These are phyloP conservation scores for Montipora foliosa DNA, from an alignment of 64 coral and sea anemone genomes.

Conservation along the genomic window DNA sequence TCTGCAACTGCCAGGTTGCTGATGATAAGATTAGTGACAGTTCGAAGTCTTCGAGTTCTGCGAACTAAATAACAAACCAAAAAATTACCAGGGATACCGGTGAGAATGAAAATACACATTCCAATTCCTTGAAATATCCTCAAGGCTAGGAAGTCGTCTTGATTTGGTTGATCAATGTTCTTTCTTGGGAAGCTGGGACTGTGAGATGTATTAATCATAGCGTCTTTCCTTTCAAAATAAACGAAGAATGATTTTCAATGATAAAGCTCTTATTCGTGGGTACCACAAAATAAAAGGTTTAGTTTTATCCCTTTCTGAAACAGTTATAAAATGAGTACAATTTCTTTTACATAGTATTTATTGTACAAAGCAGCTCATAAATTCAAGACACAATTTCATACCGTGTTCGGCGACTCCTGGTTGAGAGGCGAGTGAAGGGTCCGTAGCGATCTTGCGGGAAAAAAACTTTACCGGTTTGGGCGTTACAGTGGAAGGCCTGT, in stretches of 20 bases:
- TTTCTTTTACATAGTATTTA: no score
- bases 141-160: slow-evolving; percentile 13
- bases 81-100: slow-evolving; percentile 83
- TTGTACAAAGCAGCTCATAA: background rate
- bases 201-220: background rate
- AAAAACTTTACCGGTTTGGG: background rate
- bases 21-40: slow-evolving; percentile 87
- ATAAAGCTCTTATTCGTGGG: background rate
- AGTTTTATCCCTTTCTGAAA: no score
- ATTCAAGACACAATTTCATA: background rate
- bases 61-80: slow-evolving; percentile 86
- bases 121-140: slow-evolving; percentile 67
- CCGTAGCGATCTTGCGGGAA: no score
- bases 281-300: background rate
- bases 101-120: slow-evolving; percentile 75
- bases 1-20: slow-evolving; percentile 87
- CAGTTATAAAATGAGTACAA: no score
- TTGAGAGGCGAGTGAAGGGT: no score
- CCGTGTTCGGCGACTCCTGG: background rate
- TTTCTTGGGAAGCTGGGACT: background rate
- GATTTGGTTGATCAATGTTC: no score
- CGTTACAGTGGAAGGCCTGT: background rate
- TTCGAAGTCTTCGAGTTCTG: slow-evolving; percentile 74
- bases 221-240: slow-evolving; percentile 12
- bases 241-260: background rate